A percentile compares a stretch with the other conserved stretches of the same genome.
phyloP scores from a whole-genome alignment of 1,140 invertebrate species.

The Ruditapes philippinarum region DNA sequence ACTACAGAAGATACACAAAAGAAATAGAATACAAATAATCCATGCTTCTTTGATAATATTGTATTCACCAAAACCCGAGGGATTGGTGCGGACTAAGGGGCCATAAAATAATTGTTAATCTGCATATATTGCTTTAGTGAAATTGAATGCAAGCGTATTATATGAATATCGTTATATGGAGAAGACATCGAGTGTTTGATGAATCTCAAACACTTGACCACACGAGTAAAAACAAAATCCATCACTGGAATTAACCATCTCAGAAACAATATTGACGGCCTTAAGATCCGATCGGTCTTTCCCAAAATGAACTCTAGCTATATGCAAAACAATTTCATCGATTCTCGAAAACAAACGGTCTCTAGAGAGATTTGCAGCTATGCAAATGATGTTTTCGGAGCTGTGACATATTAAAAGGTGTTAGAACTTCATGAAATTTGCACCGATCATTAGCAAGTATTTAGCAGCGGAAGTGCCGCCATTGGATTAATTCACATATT shows the following conservation, averaged over 20 bases:
- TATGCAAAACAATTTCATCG: slow-evolving; percentile 63
- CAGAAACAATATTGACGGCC: slow-evolving; percentile 58
- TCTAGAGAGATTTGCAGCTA: slow-evolving; percentile 39
- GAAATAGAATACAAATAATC: slow-evolving; percentile 6
- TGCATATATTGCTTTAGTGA: slow-evolving; percentile 5
- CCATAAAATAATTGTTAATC: slow-evolving; percentile 61
- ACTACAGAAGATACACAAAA: slow-evolving; percentile 9
- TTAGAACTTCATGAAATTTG: slow-evolving; percentile 39
- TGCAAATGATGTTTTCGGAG: slow-evolving; percentile 64
- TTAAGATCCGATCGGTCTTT: slow-evolving; percentile 46
- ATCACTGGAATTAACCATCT: slow-evolving; percentile 56
- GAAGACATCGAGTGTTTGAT: slow-evolving; percentile 6
- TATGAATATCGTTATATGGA: slow-evolving; percentile 62
- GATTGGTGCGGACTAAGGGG: not conserved
- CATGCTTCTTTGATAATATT: not conserved
- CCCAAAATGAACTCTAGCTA: slow-evolving; percentile 24
- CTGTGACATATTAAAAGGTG: slow-evolving; percentile 67
- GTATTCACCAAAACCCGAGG: not conserved
- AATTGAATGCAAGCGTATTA: slow-evolving; percentile 1
- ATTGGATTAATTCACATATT: slow-evolving; percentile 63
- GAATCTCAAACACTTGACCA: slow-evolving; percentile 58
- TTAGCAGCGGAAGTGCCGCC: slow-evolving; percentile 51
- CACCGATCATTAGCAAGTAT: slow-evolving; percentile 57
- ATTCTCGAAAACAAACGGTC: slow-evolving; percentile 46
- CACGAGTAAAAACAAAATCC: slow-evolving; percentile 24